Conservation (phyloP, 2,797 vertebrate genomes). For the Distichodus sexfasciatus region DNA sequence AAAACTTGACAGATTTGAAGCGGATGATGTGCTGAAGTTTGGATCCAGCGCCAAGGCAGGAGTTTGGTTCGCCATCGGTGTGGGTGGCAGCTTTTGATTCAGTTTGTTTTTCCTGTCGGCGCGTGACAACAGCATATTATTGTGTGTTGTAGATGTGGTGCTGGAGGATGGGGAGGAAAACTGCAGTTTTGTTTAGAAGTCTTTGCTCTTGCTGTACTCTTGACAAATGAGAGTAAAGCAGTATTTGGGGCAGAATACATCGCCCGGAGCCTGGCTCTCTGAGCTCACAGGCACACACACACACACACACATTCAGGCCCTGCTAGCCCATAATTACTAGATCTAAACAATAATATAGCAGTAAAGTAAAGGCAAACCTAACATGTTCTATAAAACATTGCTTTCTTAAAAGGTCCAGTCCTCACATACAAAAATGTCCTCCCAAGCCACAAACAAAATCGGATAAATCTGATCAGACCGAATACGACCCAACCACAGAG, state of each 20-base stretch:
- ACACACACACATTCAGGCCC: not conserved
- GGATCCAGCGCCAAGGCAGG: too few species aligned
- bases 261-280: conserved; percentile 1
- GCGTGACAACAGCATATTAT: too few species aligned
- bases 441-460: too few species aligned
- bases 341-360: too few species aligned
- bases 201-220: not conserved
- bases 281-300: not conserved
- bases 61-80: not conserved
- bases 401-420: too few species aligned
- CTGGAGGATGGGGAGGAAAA: not conserved
- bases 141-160: not conserved
- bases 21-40: too few species aligned
- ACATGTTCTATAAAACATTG: too few species aligned
- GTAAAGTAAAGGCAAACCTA: too few species aligned
- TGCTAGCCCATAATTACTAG: not conserved
- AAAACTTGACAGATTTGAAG: too few species aligned
- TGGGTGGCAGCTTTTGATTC: not conserved
- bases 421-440: too few species aligned
- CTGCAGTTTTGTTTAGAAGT: conserved; percentile 19
- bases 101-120: conserved; percentile 1
- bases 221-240: conserved; percentile 3
- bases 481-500: too few species aligned
- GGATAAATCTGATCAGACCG: too few species aligned
- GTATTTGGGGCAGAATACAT: conserved; percentile 18